phyloP scores from a whole-genome alignment of 2,113 vertebrate genomes.

The Heteronetta atricapilla region DNA sequence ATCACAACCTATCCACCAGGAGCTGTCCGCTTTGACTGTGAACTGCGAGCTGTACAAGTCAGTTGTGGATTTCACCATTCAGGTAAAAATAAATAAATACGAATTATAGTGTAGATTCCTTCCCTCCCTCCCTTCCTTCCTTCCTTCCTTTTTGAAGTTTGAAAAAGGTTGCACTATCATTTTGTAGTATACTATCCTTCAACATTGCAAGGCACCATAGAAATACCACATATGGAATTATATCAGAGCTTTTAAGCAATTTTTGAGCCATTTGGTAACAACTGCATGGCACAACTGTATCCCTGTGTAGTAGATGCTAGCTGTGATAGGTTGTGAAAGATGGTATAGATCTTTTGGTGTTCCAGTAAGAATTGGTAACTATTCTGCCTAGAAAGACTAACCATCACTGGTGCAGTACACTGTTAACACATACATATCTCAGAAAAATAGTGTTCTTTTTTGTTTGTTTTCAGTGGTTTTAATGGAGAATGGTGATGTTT shows the following conservation, averaged over 20 bases:
- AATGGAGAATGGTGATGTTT: conserved; percentile 99
- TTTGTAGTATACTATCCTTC: not conserved
- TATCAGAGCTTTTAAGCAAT: not conserved
- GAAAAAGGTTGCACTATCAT: not conserved
- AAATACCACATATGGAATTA: not conserved
- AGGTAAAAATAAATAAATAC: conserved; percentile 76
- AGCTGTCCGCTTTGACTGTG: conserved; percentile 92
- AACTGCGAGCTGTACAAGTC: conserved; percentile 93
- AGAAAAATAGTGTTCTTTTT: not conserved
- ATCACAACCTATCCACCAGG: conserved; percentile 97
- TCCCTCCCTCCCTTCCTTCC: too few species aligned
- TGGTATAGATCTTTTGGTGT: not conserved
- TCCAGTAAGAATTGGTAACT: not conserved
- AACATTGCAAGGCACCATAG: not conserved
- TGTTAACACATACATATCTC: not conserved
- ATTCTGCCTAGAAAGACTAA: not conserved
- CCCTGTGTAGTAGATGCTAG: not conserved
- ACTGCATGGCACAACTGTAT: not conserved
- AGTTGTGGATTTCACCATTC: conserved; percentile 99
- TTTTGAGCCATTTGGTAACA: not conserved
- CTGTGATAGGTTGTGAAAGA: not conserved
- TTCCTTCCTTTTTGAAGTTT: not conserved
- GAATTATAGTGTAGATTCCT: not conserved
- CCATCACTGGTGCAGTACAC: not conserved
- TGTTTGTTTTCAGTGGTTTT: conserved; percentile 86